These are phyloP conservation scores for Tridacna gigas DNA, from an alignment of 2,888 invertebrate genomes.

Conservation along the genomic window DNA sequence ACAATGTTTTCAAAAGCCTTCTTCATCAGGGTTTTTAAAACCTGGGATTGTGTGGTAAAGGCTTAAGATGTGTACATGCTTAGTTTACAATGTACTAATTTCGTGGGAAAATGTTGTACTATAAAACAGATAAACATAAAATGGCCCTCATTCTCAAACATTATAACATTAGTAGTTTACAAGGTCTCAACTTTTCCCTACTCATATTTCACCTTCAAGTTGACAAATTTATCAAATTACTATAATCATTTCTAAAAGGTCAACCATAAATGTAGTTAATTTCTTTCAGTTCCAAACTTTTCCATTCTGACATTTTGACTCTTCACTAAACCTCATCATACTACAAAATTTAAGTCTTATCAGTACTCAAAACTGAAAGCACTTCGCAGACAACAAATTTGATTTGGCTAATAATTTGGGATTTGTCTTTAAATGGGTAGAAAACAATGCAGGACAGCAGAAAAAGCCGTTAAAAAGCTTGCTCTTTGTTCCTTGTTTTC, in stretches of 20 bases:
- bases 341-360: no score
- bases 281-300: slow-evolving; percentile 5
- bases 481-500: no score
- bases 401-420: no score
- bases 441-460: no score
- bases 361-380: no score
- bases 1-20: no score
- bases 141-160: background rate
- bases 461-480: no score
- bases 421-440: no score
- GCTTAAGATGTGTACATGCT: no score
- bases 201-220: background rate
- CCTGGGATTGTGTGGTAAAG: no score
- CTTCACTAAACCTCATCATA: background rate
- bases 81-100: background rate
- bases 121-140: background rate
- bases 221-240: slow-evolving; percentile 26
- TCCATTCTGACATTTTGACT: slow-evolving; percentile 6
- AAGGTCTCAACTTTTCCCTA: background rate
- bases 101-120: background rate
- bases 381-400: no score
- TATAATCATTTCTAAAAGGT: slow-evolving; percentile 12
- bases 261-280: slow-evolving; percentile 14
- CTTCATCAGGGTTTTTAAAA: no score
- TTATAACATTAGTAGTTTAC: background rate